A percentile compares a stretch with the other conserved stretches of the same genome.
phyloP scores from a whole-genome alignment of 2,888 invertebrate species.

The Teleiodes luculella region DNA sequence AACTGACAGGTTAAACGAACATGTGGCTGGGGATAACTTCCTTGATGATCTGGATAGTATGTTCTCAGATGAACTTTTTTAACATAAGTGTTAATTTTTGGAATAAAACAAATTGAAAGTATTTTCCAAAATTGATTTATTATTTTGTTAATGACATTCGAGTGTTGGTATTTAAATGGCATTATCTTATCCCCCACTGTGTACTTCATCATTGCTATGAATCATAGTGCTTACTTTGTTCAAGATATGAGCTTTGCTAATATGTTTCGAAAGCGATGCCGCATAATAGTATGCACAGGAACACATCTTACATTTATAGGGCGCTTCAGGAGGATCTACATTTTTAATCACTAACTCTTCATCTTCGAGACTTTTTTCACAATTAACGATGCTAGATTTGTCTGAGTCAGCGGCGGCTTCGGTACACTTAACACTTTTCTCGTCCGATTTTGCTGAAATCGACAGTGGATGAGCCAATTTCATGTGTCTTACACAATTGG shows the following conservation, averaged over 20 bases:
- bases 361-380: background rate
- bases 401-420: too few relatives aligned
- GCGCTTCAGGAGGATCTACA: constrained; percentile 6
- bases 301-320: constrained; percentile 63
- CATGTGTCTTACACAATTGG: constrained; percentile 50
- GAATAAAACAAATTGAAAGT: too few relatives aligned
- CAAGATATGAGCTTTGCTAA: constrained; percentile 58
- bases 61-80: constrained; percentile 64
- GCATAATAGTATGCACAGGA: constrained; percentile 52
- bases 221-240: constrained; percentile 1
- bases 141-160: too few relatives aligned
- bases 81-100: constrained; percentile 12
- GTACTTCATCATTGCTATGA: background rate
- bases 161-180: too few relatives aligned
- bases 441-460: background rate
- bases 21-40: constrained; percentile 35
- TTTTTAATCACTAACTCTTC: background rate
- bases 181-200: too few relatives aligned
- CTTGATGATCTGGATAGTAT: constrained; percentile 58
- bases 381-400: too few relatives aligned
- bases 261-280: constrained; percentile 60
- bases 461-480: constrained; percentile 13
- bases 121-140: background rate
- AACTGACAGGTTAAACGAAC: constrained; percentile 28
- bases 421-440: too few relatives aligned